Conservation (phyloP, 2,888 invertebrate genomes). For the Lydus trimaculatus region DNA sequence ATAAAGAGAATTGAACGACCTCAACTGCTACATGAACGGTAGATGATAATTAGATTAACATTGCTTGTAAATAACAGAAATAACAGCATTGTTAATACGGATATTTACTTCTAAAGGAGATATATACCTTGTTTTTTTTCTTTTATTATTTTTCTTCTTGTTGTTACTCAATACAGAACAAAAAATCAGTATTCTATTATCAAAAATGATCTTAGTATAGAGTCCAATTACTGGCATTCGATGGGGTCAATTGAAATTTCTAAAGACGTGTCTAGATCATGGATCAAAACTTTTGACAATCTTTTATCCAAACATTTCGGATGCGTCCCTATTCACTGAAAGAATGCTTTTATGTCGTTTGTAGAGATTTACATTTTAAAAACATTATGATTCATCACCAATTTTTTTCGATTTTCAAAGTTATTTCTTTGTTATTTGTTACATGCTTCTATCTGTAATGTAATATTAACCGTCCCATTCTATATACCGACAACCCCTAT, state of each 20-base stretch:
- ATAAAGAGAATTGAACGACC: conserved; percentile 11
- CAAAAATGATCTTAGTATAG: not conserved
- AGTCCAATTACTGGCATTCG: conserved; percentile 1
- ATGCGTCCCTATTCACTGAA: not conserved
- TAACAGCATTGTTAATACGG: not conserved
- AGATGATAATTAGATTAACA: conserved; percentile 10
- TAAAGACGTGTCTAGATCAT: not conserved
- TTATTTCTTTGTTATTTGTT: not conserved
- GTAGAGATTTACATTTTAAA: not conserved
- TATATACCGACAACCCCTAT: not conserved
- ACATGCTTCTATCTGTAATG: too few relatives aligned
- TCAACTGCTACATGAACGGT: not conserved
- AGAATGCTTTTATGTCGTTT: not conserved
- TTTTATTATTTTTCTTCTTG: not conserved
- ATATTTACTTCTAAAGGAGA: conserved; percentile 4
- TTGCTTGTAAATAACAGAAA: not conserved
- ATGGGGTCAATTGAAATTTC: not conserved
- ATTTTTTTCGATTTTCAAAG: not conserved
- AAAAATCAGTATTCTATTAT: not conserved
- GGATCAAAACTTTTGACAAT: not conserved
- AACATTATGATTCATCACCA: not conserved
- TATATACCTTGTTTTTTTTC: not conserved
- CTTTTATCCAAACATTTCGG: not conserved
- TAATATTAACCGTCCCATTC: not conserved
- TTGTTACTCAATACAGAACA: not conserved